Conservation (phyloP, 1,140 invertebrate genomes). For the Wiebesia pumilae region DNA sequence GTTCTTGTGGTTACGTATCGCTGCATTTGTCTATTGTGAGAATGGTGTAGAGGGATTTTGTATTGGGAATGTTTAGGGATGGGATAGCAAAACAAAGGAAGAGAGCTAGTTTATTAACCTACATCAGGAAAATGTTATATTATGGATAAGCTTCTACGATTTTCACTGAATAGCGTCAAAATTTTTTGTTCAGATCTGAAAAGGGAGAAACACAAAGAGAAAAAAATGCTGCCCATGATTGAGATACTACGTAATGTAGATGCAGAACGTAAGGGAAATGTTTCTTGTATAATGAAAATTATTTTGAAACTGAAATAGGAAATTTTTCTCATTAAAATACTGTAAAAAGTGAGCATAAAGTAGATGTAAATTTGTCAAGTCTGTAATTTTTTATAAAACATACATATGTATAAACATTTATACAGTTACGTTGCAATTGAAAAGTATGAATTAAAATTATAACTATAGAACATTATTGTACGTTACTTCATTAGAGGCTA, state of each 20-base stretch:
- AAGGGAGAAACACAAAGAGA: not conserved
- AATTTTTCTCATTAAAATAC: no score
- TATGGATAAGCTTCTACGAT: conserved; percentile 4
- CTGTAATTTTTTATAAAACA: no score
- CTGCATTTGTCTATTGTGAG: not conserved
- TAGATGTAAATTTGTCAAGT: no score
- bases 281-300: no score
- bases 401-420: no score
- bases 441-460: no score
- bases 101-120: not conserved
- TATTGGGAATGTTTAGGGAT: not conserved
- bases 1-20: not conserved
- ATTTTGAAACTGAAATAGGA: not conserved
- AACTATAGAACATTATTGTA: no score
- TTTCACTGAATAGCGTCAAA: conserved; percentile 14
- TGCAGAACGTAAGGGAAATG: no score
- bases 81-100: not conserved
- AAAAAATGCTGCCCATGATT: not conserved
- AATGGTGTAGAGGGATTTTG: not conserved
- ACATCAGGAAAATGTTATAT: not conserved
- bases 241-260: not conserved
- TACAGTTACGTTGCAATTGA: no score
- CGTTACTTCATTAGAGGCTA: no score
- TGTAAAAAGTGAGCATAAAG: no score
- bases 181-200: not conserved